Conservation (phyloP, 1,140 invertebrate genomes). For the Melitaea cinxia region DNA sequence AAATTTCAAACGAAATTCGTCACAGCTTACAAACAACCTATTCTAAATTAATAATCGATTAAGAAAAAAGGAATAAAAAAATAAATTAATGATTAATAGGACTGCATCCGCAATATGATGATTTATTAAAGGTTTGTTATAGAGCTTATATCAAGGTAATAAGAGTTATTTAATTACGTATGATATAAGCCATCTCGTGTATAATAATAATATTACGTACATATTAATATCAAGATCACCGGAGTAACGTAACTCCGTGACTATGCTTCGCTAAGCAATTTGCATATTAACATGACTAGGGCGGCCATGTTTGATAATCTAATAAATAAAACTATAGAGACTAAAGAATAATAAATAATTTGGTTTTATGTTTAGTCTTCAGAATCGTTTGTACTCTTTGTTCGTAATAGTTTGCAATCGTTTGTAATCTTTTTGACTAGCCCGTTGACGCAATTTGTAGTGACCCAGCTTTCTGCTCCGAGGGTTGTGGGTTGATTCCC, state of each 20-base stretch:
- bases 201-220: constrained; percentile 4
- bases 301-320: not conserved
- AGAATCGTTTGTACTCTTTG: too few relatives aligned
- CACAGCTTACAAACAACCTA: too few relatives aligned
- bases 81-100: too few relatives aligned
- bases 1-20: constrained; percentile 19
- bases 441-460: too few relatives aligned
- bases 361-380: not conserved
- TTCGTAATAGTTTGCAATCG: too few relatives aligned
- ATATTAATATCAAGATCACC: constrained; percentile 43
- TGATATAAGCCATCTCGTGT: not conserved
- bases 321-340: not conserved
- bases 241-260: constrained; percentile 44
- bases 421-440: too few relatives aligned
- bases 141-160: not conserved
- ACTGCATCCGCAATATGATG: not conserved
- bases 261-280: constrained; percentile 40
- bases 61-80: too few relatives aligned
- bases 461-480: too few relatives aligned
- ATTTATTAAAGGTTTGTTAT: not conserved
- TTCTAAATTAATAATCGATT: not conserved
- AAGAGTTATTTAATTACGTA: not conserved
- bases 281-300: constrained; percentile 41
- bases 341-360: not conserved
- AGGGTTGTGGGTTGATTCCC: too few relatives aligned